phyloP scores from a whole-genome alignment of 1,140 invertebrate genomes.

The Dreissena rostriformis region DNA sequence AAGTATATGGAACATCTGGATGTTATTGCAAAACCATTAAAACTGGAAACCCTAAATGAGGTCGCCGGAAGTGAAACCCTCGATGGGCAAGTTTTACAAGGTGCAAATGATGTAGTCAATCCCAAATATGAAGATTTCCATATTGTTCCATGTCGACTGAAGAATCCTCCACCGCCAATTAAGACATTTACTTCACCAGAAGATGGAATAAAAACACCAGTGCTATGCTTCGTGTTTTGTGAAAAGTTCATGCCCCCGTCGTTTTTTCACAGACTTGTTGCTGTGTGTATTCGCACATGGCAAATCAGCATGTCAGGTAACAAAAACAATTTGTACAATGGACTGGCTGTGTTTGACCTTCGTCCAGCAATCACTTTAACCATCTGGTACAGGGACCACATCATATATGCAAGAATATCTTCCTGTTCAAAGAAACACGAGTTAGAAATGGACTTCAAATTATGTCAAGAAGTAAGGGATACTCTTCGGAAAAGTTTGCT shows the following conservation, averaged over 20 bases:
- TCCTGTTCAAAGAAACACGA: neutral
- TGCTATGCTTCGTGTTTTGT: conserved; percentile 1
- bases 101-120: too few species aligned
- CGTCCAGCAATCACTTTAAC: neutral
- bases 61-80: too few species aligned
- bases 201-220: neutral
- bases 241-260: conserved; percentile 39
- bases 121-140: neutral
- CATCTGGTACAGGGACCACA: conserved; percentile 37
- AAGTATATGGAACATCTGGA: conserved; percentile 44
- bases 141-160: conserved; percentile 24
- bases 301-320: too few species aligned
- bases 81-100: too few species aligned
- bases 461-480: neutral
- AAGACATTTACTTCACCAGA: too few species aligned
- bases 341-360: conserved; percentile 10
- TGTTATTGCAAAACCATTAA: conserved; percentile 28
- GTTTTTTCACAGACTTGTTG: conserved; percentile 27
- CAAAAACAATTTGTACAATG: conserved; percentile 13
- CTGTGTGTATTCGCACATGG: conserved; percentile 11
- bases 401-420: conserved; percentile 22
- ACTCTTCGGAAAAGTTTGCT: neutral
- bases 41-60: neutral
- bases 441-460: neutral
- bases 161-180: neutral